Evolutionary conservation across 2,797 vertebrate genomes (phyloP).

Genomic region (Emydoidea blandingii): DNA sequence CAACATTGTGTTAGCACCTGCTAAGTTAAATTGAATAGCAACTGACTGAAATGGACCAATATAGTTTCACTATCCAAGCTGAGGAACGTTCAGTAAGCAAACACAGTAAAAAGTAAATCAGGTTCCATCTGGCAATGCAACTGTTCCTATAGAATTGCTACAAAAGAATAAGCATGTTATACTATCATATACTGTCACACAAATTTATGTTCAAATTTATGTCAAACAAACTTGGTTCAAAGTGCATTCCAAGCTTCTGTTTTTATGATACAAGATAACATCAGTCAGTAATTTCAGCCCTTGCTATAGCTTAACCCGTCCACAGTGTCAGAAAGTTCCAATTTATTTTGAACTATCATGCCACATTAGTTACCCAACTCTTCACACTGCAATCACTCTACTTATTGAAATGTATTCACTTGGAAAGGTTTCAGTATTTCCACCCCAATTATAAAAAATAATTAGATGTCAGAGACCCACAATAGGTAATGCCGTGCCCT

Average conservation of each 20-base stretch:
- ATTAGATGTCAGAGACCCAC: not conserved
- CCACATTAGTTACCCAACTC: not conserved
- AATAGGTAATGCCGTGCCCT: not conserved
- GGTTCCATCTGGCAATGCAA: accelerated
- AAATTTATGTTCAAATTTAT: not conserved
- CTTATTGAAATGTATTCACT: not conserved
- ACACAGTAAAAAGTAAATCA: not conserved
- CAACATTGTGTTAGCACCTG: not conserved
- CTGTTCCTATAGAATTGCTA: not conserved
- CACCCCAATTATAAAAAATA: not conserved
- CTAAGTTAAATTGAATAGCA: not conserved
- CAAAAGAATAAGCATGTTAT: accelerated
- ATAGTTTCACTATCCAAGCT: not conserved
- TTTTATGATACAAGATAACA: not conserved
- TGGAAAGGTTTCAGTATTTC: not conserved
- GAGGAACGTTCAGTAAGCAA: not conserved
- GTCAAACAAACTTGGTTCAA: not conserved
- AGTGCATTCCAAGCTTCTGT: not conserved
- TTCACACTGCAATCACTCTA: not conserved
- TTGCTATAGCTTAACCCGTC: not conserved
- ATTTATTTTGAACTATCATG: not conserved
- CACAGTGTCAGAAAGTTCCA: not conserved
- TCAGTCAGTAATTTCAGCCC: not conserved
- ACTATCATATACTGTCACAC: accelerated
- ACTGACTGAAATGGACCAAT: not conserved